Evolutionary conservation across 2,113 vertebrate genomes (phyloP).

Genomic region (Leuciscus idus): DNA sequence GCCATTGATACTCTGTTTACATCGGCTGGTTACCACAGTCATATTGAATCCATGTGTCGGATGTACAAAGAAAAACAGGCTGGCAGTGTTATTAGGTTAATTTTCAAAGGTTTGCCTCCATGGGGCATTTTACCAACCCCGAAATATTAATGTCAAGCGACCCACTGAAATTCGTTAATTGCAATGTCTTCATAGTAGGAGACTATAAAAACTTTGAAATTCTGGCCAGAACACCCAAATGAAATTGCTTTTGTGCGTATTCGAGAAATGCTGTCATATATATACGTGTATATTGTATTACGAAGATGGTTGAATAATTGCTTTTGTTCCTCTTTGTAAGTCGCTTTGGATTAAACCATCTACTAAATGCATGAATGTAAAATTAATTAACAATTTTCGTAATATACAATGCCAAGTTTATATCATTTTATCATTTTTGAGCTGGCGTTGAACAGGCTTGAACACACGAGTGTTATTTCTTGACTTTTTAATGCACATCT

Average conservation of each 20-base stretch:
- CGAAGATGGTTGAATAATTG: too few relatives aligned
- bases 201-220: not conserved
- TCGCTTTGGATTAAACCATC: too few relatives aligned
- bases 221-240: not conserved
- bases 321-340: not conserved
- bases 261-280: not conserved
- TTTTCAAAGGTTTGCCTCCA: not conserved
- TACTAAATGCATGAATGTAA: too few relatives aligned
- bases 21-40: constrained; percentile 59
- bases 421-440: not conserved
- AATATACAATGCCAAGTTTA: not conserved
- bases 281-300: too few relatives aligned
- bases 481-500: not conserved
- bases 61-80: constrained; percentile 58
- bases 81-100: constrained; percentile 33
- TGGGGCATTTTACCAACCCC: not conserved
- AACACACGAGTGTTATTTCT: not conserved
- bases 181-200: not conserved
- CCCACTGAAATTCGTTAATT: not conserved
- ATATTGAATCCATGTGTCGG: constrained; percentile 72
- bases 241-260: not conserved
- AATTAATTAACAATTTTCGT: not conserved
- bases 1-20: constrained; percentile 69
- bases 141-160: not conserved
- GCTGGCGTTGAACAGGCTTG: not conserved